A percentile compares a stretch with the other conserved stretches of the same genome.
Conservation (phyloP, 2,888 invertebrate genomes). For the Drosophila conformis region DNA sequence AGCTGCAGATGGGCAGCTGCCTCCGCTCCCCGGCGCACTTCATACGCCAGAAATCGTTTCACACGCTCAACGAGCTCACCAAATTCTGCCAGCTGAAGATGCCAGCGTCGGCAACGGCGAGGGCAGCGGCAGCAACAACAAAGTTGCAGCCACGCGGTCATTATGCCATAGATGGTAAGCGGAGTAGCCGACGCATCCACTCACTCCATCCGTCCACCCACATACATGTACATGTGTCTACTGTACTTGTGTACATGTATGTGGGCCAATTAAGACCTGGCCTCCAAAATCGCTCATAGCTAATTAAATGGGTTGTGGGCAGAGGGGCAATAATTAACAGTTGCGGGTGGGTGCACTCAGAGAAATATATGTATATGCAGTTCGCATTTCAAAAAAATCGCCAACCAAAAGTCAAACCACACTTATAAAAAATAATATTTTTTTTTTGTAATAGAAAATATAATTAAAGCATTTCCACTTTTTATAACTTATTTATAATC, state of each 20-base stretch:
- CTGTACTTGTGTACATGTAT: constrained; percentile 11
- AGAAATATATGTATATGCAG: background rate
- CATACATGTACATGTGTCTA: constrained; percentile 15
- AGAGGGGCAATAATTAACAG: constrained; percentile 8
- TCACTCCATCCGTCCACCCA: constrained; percentile 31
- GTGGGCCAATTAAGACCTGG: constrained; percentile 46
- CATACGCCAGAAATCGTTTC: constrained; percentile 84
- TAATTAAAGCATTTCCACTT: background rate
- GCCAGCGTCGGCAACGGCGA: constrained; percentile 25
- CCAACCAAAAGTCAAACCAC: fast-evolving
- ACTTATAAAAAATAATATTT: background rate
- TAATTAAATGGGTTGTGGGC: constrained; percentile 28
- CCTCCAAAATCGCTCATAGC: constrained; percentile 26
- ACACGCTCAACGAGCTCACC: constrained; percentile 83
- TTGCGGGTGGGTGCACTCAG: constrained; percentile 7
- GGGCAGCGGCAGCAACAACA: constrained; percentile 24
- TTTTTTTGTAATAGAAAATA: background rate
- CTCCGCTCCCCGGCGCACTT: constrained; percentile 83
- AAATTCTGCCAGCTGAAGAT: constrained; percentile 78
- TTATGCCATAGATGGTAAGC: constrained; percentile 80
- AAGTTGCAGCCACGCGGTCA: constrained; percentile 36
- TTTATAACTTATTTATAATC: background rate
- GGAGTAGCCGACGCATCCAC: constrained; percentile 28
- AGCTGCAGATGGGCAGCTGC: constrained; percentile 81
- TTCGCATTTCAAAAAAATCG: background rate